Evolutionary conservation across 2,797 vertebrate genomes (phyloP).

Genomic region (Enteromius fasciolatus): DNA sequence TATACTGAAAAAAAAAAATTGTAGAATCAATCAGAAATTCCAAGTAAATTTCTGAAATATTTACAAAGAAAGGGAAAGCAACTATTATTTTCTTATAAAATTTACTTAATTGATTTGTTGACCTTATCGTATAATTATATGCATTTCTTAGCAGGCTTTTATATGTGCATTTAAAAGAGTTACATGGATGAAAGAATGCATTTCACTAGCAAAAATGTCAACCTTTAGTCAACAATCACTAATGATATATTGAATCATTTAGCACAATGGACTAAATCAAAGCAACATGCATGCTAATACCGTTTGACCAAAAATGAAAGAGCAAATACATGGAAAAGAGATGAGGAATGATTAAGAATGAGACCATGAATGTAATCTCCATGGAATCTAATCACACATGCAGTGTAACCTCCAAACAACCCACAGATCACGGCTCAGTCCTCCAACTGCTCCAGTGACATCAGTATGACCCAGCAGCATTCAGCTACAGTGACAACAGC

Average conservation of each 20-base stretch:
- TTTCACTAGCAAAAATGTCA: too few relatives aligned
- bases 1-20: background rate
- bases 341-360: background rate
- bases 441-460: slow-evolving; percentile 16
- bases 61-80: background rate
- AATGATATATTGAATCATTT: background rate
- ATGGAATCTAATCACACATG: background rate
- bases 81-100: background rate
- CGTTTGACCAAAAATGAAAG: background rate
- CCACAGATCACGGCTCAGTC: slow-evolving; percentile 14
- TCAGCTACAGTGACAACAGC: slow-evolving; percentile 16
- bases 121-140: background rate
- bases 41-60: background rate
- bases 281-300: background rate
- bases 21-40: background rate
- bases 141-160: background rate
- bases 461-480: slow-evolving; percentile 12
- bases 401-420: slow-evolving; percentile 12
- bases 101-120: background rate
- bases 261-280: background rate
- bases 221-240: too few relatives aligned
- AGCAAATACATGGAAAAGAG: slow-evolving; percentile 3
- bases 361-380: slow-evolving; percentile 11
- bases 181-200: background rate
- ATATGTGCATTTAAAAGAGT: background rate